These are phyloP conservation scores for Catonia carolina DNA, from an alignment of 2,888 invertebrate genomes.

Conservation along the genomic window DNA sequence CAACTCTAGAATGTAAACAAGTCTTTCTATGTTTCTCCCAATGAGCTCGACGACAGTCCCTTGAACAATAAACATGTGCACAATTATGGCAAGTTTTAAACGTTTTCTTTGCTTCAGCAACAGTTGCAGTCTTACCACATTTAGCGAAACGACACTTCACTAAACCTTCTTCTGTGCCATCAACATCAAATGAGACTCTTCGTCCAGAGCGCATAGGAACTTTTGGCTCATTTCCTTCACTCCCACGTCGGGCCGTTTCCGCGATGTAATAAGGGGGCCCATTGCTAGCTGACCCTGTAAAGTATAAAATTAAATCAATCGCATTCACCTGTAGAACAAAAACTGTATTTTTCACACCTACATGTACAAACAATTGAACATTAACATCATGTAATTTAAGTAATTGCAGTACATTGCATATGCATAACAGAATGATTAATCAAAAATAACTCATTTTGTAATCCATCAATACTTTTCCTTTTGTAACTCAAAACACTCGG, in stretches of 20 bases:
- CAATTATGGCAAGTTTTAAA: conserved; percentile 95
- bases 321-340: too few relatives aligned
- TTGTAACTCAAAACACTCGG: too few relatives aligned
- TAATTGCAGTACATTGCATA: too few relatives aligned
- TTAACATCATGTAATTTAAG: too few relatives aligned
- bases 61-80: conserved; percentile 87
- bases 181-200: conserved; percentile 36
- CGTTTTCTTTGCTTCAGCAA: conserved; percentile 68
- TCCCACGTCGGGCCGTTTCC: conserved; percentile 50
- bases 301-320: too few relatives aligned
- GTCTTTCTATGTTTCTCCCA: conserved; percentile 90
- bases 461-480: too few relatives aligned
- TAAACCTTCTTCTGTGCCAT: conserved; percentile 37
- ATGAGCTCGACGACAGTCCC: conserved; percentile 82
- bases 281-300: conserved; percentile 38
- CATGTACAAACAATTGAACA: too few relatives aligned
- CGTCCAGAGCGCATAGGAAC: conserved; percentile 22
- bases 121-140: conserved; percentile 63
- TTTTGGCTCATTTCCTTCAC: conserved; percentile 54
- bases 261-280: conserved; percentile 31
- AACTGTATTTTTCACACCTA: too few relatives aligned
- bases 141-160: conserved; percentile 75
- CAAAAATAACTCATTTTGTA: too few relatives aligned
- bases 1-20: conserved; percentile 85
- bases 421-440: too few relatives aligned